These are phyloP conservation scores for Philypnodon macrostomus DNA, from an alignment of 2,797 vertebrate species.

Conservation along the genomic window DNA sequence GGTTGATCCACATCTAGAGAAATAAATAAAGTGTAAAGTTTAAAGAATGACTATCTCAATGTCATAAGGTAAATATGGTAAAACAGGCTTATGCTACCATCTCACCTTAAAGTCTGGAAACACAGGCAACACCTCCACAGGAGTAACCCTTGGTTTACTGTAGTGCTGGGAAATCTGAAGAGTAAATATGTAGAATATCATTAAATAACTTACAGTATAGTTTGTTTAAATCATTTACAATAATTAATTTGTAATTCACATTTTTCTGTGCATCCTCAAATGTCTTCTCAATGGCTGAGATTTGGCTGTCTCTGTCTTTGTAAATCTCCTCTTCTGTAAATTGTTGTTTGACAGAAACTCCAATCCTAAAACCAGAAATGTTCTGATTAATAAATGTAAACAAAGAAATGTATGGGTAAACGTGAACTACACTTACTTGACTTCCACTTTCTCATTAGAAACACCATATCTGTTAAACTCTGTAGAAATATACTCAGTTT, in stretches of 20 bases:
- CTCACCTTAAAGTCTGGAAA: slow-evolving; percentile 95
- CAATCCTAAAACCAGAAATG: slow-evolving; percentile 77
- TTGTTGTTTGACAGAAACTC: slow-evolving; percentile 95
- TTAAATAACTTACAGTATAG: neutral
- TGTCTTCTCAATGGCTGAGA: slow-evolving; percentile 94
- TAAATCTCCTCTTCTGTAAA: slow-evolving; percentile 97
- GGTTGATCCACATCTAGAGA: slow-evolving; percentile 96
- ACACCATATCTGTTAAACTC: slow-evolving; percentile 95
- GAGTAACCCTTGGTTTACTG: slow-evolving; percentile 92
- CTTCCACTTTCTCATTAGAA: slow-evolving; percentile 95
- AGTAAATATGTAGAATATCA: neutral
- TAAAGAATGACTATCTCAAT: neutral
- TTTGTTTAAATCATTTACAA: neutral
- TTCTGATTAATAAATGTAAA: neutral
- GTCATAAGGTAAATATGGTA: too few species aligned
- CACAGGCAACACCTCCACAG: slow-evolving; percentile 88
- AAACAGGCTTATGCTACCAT: too few species aligned
- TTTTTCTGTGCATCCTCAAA: slow-evolving; percentile 93
- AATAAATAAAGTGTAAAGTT: neutral
- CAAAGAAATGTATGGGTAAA: neutral
- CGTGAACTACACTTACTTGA: slow-evolving; percentile 83
- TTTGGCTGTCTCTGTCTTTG: slow-evolving; percentile 95
- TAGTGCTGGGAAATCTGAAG: slow-evolving; percentile 87
- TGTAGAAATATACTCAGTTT: slow-evolving; percentile 95
- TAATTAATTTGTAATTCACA: slow-evolving; percentile 61